phyloP scores from a whole-genome alignment of 1,140 invertebrate species.

The Orchesella cincta region DNA sequence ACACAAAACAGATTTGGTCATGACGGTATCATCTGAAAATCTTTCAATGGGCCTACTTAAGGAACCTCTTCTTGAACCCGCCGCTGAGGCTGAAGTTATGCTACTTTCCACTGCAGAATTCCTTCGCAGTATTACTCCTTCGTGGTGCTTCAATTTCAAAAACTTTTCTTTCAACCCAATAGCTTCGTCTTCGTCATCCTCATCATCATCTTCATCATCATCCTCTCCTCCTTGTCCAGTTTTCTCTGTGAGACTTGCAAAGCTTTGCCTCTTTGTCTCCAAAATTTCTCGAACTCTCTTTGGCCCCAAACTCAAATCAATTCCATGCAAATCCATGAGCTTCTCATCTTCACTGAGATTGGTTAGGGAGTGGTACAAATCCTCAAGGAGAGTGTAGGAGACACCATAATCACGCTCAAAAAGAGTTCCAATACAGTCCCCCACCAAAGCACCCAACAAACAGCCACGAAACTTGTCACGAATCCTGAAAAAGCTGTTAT shows the following conservation, averaged over 20 bases:
- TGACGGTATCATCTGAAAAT: slow-evolving; percentile 77
- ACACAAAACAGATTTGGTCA: slow-evolving; percentile 68
- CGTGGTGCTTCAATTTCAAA: background rate
- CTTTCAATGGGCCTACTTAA: slow-evolving; percentile 62
- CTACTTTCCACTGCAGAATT: slow-evolving; percentile 22
- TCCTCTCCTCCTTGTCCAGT: background rate
- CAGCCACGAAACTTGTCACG: slow-evolving; percentile 66
- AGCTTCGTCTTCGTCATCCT: slow-evolving; percentile 21
- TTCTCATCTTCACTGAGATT: slow-evolving; percentile 41
- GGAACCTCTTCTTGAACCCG: slow-evolving; percentile 27
- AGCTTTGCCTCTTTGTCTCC: slow-evolving; percentile 2
- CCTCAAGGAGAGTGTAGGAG: slow-evolving; percentile 61
- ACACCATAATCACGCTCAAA: slow-evolving; percentile 65
- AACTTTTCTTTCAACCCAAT: slow-evolving; percentile 1
- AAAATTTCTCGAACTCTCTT: slow-evolving; percentile 32
- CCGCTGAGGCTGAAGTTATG: background rate
- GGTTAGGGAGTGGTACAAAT: slow-evolving; percentile 54
- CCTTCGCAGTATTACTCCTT: slow-evolving; percentile 13
- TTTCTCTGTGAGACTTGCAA: background rate
- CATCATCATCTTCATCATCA: background rate
- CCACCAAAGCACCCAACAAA: slow-evolving; percentile 69
- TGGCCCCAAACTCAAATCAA: slow-evolving; percentile 21
- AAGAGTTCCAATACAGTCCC: slow-evolving; percentile 71
- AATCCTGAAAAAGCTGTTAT: background rate
- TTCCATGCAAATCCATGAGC: slow-evolving; percentile 35